Conservation (phyloP, 2,113 vertebrate species). For the Austrofundulus limnaeus region DNA sequence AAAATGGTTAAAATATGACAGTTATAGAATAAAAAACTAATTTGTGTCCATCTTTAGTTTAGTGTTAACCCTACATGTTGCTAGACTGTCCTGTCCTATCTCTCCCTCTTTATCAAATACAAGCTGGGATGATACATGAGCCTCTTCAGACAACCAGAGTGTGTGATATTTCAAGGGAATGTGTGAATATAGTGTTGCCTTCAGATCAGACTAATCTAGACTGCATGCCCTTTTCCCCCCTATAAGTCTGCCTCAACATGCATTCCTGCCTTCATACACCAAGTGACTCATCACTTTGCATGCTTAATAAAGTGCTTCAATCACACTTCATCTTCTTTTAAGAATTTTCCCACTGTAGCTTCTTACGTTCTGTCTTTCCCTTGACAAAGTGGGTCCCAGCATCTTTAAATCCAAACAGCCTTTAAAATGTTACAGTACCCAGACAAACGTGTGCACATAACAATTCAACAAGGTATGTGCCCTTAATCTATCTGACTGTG, state of each 20-base stretch:
- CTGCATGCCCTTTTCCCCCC: slow-evolving; percentile 32
- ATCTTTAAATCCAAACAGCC: slow-evolving; percentile 38
- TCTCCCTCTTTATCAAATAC: slow-evolving; percentile 25
- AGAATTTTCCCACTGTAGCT: neutral
- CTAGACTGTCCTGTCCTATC: neutral
- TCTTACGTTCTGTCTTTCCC: neutral
- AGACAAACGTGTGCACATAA: slow-evolving; percentile 31
- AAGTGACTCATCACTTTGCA: slow-evolving; percentile 43
- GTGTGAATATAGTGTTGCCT: slow-evolving; percentile 53
- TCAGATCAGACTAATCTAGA: slow-evolving; percentile 53
- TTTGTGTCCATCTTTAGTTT: slow-evolving; percentile 16
- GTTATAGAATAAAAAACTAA: slow-evolving; percentile 1
- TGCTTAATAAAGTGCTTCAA: slow-evolving; percentile 39
- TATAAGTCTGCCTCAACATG: slow-evolving; percentile 39
- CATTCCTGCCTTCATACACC: slow-evolving; percentile 13
- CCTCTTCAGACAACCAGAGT: slow-evolving; percentile 38
- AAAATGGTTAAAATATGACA: neutral
- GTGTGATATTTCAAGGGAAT: slow-evolving; percentile 58
- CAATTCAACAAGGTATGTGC: slow-evolving; percentile 62
- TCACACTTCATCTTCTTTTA: slow-evolving; percentile 29
- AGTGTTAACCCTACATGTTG: too few relatives aligned
- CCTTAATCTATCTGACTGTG: slow-evolving; percentile 58
- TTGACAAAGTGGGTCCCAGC: slow-evolving; percentile 16
- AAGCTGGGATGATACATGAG: slow-evolving; percentile 39
- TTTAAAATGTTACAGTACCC: slow-evolving; percentile 45